Conservation (phyloP, 2,797 vertebrate genomes). For the Coranthus polyacanthus region DNA sequence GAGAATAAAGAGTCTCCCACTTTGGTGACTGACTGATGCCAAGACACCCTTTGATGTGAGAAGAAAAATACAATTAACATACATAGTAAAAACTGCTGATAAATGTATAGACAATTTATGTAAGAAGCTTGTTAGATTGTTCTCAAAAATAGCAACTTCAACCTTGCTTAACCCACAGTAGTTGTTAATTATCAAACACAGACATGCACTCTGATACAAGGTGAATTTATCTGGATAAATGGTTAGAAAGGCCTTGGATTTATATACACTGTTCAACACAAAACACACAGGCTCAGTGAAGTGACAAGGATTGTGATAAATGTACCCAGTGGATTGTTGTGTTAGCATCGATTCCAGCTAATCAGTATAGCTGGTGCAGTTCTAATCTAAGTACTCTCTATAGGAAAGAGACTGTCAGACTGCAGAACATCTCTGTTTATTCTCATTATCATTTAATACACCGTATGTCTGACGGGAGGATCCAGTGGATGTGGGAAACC, state of each 20-base stretch:
- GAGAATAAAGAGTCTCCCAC: constrained; percentile 44
- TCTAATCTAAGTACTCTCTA: constrained; percentile 48
- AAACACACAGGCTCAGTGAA: constrained; percentile 18
- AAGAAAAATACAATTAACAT: constrained; percentile 14
- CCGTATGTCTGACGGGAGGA: constrained; percentile 32
- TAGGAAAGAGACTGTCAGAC: constrained; percentile 59
- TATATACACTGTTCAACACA: constrained; percentile 15
- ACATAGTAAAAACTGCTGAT: background rate
- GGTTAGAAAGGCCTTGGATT: constrained; percentile 15
- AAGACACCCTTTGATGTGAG: constrained; percentile 43
- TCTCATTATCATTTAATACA: constrained; percentile 51
- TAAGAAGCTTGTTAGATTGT: too few species aligned
- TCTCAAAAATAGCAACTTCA: too few species aligned
- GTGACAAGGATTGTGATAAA: constrained; percentile 56
- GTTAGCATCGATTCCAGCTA: constrained; percentile 64
- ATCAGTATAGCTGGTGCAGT: constrained; percentile 41
- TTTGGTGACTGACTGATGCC: constrained; percentile 54
- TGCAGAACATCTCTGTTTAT: constrained; percentile 44
- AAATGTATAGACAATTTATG: too few species aligned
- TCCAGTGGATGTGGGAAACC: background rate
- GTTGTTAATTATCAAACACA: constrained; percentile 4
- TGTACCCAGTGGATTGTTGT: constrained; percentile 39
- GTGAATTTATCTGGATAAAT: background rate
- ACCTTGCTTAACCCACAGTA: too few species aligned
- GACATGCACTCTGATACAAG: background rate